phyloP scores from a whole-genome alignment of 2,888 invertebrate genomes.

The Acanthosoma haemorrhoidale region DNA sequence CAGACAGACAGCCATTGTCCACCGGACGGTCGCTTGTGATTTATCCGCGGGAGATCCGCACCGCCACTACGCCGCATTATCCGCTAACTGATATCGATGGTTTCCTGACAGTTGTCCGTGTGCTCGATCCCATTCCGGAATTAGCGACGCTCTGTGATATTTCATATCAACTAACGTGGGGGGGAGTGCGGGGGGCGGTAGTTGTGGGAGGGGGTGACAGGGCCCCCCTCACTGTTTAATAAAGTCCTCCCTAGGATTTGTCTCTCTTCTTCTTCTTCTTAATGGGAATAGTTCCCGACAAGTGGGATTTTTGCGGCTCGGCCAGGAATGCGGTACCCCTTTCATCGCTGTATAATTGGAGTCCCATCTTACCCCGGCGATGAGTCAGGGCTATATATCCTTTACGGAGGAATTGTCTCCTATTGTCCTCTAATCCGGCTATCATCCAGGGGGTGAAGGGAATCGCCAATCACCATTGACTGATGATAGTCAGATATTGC shows the following conservation, averaged over 20 bases:
- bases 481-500: too few relatives aligned
- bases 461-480: too few relatives aligned
- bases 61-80: background rate
- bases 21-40: too few relatives aligned
- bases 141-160: constrained; percentile 14
- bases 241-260: background rate
- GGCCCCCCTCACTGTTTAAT: background rate
- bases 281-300: constrained; percentile 26
- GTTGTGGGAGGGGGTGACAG: background rate
- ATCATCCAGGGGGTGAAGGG: too few relatives aligned
- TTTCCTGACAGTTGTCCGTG: background rate
- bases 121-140: background rate
- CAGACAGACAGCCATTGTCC: too few relatives aligned
- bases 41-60: background rate
- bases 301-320: constrained; percentile 9
- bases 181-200: background rate
- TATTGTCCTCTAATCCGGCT: too few relatives aligned
- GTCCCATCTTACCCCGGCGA: too few relatives aligned
- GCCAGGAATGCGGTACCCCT: constrained; percentile 1
- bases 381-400: too few relatives aligned
- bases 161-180: constrained; percentile 2
- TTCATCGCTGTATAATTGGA: background rate
- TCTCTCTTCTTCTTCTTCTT: constrained; percentile 16
- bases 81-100: constrained; percentile 8
- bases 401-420: background rate